Percentiles rank a stretch among this genome's conserved stretches.
Conservation (phyloP, 2,113 vertebrate species). For the Gymnogyps californianus region DNA sequence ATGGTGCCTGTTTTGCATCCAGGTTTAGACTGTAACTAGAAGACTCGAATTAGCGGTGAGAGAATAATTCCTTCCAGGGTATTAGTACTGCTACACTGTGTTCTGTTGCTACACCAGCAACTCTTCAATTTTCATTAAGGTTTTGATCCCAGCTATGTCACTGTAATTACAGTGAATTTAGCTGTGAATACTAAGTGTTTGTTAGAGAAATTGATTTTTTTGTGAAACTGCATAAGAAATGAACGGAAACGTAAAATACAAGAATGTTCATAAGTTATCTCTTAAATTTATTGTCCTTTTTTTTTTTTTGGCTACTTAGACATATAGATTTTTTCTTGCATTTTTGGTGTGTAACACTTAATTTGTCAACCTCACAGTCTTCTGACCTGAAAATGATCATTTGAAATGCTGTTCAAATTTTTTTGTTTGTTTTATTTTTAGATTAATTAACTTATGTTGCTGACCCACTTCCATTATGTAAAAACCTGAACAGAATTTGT, state of each 20-base stretch:
- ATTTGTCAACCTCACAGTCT: neutral
- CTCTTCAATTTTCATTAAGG: neutral
- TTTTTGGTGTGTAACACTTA: neutral
- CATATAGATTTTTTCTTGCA: neutral
- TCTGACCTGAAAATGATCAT: neutral
- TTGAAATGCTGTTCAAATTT: neutral
- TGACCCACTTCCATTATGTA: constrained; percentile 39
- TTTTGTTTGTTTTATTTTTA: neutral
- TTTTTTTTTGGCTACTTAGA: neutral
- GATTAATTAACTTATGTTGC: neutral
- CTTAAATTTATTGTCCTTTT: neutral
- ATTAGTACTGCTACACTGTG: neutral
- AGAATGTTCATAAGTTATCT: neutral
- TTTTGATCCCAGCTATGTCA: neutral
- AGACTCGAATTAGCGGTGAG: neutral
- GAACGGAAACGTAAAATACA: neutral
- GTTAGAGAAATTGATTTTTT: neutral
- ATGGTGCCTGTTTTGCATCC: neutral
- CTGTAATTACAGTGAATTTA: neutral
- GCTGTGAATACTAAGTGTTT: neutral
- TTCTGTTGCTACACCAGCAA: constrained; percentile 16
- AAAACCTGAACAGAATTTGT: constrained; percentile 36
- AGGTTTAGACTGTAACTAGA: neutral
- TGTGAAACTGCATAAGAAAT: neutral
- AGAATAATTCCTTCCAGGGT: constrained; percentile 10